phyloP scores from a whole-genome alignment of 1,140 invertebrate species.

The Pseudomyrmex cubaensis region DNA sequence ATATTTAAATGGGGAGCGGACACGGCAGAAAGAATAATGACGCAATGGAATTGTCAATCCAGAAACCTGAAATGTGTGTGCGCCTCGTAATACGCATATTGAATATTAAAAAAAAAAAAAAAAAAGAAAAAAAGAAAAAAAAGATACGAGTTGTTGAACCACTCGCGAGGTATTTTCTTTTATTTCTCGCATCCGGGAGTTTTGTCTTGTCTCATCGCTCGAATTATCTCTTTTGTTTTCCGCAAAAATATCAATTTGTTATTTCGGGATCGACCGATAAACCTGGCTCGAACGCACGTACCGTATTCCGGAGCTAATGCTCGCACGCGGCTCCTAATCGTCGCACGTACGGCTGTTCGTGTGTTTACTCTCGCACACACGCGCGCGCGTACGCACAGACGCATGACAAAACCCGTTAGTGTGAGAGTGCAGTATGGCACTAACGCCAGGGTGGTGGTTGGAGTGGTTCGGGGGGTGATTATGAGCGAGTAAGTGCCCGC shows the following conservation, averaged over 20 bases:
- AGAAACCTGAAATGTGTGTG: slow-evolving; percentile 4
- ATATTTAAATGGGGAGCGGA: slow-evolving; percentile 33
- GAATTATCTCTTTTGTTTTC: neutral
- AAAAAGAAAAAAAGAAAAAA: neutral
- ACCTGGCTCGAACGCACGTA: slow-evolving; percentile 12
- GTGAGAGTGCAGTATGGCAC: slow-evolving; percentile 74
- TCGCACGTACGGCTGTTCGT: slow-evolving; percentile 39
- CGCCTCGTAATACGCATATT: neutral
- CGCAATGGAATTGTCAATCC: slow-evolving; percentile 9
- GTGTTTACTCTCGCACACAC: slow-evolving; percentile 16
- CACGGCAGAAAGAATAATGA: neutral
- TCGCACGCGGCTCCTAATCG: slow-evolving; percentile 57
- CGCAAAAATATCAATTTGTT: slow-evolving; percentile 4
- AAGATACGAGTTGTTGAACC: too few relatives aligned
- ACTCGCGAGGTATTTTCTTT: too few relatives aligned
- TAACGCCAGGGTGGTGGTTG: slow-evolving; percentile 62
- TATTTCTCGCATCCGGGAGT: too few relatives aligned
- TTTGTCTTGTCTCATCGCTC: too few relatives aligned
- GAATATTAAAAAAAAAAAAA: slow-evolving; percentile 14
- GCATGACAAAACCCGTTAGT: slow-evolving; percentile 28
- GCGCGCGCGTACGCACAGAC: neutral
- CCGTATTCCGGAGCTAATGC: slow-evolving; percentile 51
- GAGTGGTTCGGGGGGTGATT: slow-evolving; percentile 79
- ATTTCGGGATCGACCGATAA: slow-evolving; percentile 41
- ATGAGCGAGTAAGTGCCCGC: slow-evolving; percentile 83